Percentiles rank a stretch among this genome's conserved stretches.
Evolutionary conservation across 2,113 vertebrate genomes (phyloP).

Genomic region (Psilopsiagon aymara): DNA sequence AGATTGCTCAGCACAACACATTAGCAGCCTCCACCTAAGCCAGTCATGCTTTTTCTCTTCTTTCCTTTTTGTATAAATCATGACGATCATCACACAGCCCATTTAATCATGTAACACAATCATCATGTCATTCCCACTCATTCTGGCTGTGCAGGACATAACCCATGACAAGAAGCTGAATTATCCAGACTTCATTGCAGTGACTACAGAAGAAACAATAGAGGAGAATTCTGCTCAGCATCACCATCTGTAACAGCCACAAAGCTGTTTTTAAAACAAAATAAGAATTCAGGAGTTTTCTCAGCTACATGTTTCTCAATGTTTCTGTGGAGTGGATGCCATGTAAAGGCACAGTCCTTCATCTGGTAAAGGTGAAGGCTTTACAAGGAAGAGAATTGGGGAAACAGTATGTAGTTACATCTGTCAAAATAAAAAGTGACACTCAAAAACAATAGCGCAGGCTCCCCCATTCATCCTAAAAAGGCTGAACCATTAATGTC

Average conservation of each 20-base stretch:
- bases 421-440: not conserved
- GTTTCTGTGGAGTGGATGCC: not conserved
- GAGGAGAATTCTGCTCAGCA: not conserved
- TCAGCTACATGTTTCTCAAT: not conserved
- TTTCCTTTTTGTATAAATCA: not conserved
- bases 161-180: not conserved
- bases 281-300: not conserved
- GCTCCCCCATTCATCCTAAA: not conserved
- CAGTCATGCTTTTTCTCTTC: not conserved
- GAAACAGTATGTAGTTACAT: not conserved
- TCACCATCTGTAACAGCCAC: not conserved
- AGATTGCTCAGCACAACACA: not conserved
- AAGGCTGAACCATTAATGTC: not conserved
- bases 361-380: not conserved
- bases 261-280: not conserved
- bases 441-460: not conserved
- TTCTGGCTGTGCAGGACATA: not conserved
- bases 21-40: not conserved
- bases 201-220: not conserved
- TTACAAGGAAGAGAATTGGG: not conserved
- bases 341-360: not conserved
- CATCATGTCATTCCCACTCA: not conserved
- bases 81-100: not conserved
- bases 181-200: not conserved
- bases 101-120: not conserved